phyloP scores from a whole-genome alignment of 1,140 invertebrate species.

The Drosophila albomicans region DNA sequence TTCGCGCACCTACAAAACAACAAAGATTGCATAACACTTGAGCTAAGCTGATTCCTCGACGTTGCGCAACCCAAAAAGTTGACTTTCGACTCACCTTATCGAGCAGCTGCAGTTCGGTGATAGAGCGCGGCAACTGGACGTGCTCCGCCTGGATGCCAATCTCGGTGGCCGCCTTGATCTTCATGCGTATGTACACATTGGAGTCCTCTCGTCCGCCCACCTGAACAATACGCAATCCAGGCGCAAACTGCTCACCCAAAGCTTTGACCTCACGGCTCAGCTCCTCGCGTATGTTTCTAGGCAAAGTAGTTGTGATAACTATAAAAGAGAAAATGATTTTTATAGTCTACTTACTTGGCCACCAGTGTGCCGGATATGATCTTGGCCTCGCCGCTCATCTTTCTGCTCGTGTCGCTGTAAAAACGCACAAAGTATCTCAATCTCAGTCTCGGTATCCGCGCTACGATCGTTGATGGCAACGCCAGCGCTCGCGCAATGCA shows the following conservation, averaged over 20 bases:
- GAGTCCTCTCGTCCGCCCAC: constrained; percentile 98
- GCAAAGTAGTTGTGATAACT: not conserved
- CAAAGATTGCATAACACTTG: constrained; percentile 25
- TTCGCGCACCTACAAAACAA: constrained; percentile 88
- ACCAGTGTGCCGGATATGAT: constrained; percentile 88
- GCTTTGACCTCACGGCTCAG: constrained; percentile 89
- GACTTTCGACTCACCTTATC: constrained; percentile 86
- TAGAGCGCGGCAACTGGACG: constrained; percentile 92
- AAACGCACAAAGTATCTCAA: constrained; percentile 41
- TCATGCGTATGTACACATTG: constrained; percentile 99
- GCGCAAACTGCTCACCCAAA: constrained; percentile 88
- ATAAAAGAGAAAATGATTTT: not conserved
- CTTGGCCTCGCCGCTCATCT: constrained; percentile 84
- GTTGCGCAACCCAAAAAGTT: constrained; percentile 47
- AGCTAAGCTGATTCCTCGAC: constrained; percentile 15
- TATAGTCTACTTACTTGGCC: constrained; percentile 84
- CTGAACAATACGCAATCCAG: constrained; percentile 93
- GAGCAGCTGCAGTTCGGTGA: constrained; percentile 91
- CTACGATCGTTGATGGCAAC: constrained; percentile 37
- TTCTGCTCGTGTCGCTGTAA: constrained; percentile 54
- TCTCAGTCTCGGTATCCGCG: constrained; percentile 22
- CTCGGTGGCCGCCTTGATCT: constrained; percentile 95
- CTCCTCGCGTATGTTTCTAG: constrained; percentile 90
- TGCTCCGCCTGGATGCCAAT: constrained; percentile 95
- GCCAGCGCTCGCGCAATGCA: constrained; percentile 67